These are phyloP conservation scores for Piliocolobus tephrosceles DNA, from an alignment of 2,113 vertebrate species.

Conservation along the genomic window DNA sequence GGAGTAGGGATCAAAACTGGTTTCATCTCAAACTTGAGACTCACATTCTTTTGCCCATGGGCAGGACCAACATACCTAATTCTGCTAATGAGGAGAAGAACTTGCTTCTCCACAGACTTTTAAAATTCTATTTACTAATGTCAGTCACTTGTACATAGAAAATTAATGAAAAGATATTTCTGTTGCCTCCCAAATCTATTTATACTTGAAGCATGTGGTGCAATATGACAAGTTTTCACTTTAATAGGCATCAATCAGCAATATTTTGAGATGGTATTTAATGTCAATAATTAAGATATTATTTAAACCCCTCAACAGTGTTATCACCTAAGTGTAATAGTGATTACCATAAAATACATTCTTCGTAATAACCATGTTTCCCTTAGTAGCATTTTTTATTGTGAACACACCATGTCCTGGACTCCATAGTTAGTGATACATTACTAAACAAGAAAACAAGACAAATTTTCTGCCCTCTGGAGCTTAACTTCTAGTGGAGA, in stretches of 20 bases:
- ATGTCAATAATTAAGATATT: conserved; percentile 18
- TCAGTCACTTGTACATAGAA: background rate
- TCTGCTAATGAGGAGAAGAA: background rate
- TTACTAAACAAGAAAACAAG: background rate
- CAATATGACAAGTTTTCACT: background rate
- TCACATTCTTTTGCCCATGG: accelerated
- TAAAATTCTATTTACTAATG: background rate
- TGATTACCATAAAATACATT: background rate
- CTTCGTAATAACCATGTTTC: background rate
- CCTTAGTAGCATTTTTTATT: background rate
- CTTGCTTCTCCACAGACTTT: background rate
- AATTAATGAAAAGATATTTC: background rate
- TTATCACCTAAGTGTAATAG: conserved; percentile 4
- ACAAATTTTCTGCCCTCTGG: background rate
- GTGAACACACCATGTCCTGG: background rate
- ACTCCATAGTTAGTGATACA: background rate
- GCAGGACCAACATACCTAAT: accelerated
- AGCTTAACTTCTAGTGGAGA: background rate
- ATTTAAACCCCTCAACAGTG: background rate
- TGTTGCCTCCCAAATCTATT: background rate
- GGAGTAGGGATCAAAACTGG: background rate
- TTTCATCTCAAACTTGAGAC: background rate
- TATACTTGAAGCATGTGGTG: background rate
- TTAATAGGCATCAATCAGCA: background rate
- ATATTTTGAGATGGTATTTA: conserved; percentile 43